Evolutionary conservation across 2,888 invertebrate species (phyloP).

Genomic region (Pardosa pseudoannulata): DNA sequence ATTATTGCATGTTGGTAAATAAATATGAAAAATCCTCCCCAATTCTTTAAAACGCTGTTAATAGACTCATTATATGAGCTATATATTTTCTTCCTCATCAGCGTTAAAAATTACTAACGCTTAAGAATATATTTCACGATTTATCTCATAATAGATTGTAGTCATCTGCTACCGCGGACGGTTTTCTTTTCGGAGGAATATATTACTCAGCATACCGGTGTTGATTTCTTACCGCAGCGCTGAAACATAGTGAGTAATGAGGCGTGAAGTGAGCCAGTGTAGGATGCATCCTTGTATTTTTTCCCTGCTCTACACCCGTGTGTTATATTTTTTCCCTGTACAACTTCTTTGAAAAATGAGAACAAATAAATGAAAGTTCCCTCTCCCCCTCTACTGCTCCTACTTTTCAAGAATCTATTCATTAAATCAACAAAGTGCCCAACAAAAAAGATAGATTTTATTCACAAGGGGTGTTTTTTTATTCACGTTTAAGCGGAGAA

Average conservation of each 20-base stretch:
- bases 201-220: not conserved
- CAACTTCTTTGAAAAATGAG: constrained; percentile 23
- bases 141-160: not conserved
- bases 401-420: constrained; percentile 38
- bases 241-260: constrained; percentile 25
- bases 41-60: not conserved
- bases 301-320: not conserved
- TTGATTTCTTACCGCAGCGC: not conserved
- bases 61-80: not conserved
- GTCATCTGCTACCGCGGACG: not conserved
- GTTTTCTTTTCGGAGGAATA: not conserved
- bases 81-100: not conserved
- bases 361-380: constrained; percentile 40
- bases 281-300: not conserved
- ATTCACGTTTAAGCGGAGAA: not conserved
- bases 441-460: not conserved
- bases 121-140: not conserved
- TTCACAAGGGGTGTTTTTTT: constrained; percentile 5
- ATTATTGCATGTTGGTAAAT: no score
- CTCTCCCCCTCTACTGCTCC: constrained; percentile 1
- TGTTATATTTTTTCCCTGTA: constrained; percentile 9
- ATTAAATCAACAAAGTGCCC: constrained; percentile 43
- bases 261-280: not conserved
- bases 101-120: not conserved
- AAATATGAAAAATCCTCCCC: no score